Conservation (phyloP, 1,140 invertebrate species). For the Anastatus disparis region DNA sequence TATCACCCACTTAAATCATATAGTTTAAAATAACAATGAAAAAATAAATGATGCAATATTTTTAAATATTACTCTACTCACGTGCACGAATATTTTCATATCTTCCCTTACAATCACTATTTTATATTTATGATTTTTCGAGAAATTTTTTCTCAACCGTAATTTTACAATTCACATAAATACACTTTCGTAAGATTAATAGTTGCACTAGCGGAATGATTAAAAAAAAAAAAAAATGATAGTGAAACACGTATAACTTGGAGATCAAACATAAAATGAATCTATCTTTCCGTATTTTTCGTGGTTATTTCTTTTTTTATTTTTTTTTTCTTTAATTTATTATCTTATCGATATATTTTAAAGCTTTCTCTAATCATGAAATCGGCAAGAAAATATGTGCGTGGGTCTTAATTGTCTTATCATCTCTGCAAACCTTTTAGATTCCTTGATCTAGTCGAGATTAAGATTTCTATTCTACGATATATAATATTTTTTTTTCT, state of each 20-base stretch:
- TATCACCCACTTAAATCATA: no score
- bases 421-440: constrained; percentile 28
- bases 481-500: no score
- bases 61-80: constrained; percentile 10
- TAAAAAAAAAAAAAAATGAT: no score
- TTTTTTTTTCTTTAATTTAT: constrained; percentile 50
- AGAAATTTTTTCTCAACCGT: no score
- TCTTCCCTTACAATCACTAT: not conserved
- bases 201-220: no score
- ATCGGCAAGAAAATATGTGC: constrained; percentile 42
- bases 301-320: no score
- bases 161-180: no score
- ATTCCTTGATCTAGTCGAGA: constrained; percentile 24
- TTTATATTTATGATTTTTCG: not conserved
- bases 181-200: no score
- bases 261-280: no score
- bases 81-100: not conserved
- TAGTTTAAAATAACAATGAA: no score
- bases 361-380: constrained; percentile 45
- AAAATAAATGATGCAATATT: constrained; percentile 19
- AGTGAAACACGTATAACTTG: no score
- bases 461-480: constrained; percentile 33
- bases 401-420: not conserved
- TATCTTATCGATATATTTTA: no score
- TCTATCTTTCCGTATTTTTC: constrained; percentile 21